These are phyloP conservation scores for Himantopus leucocephalus DNA, from an alignment of 2,113 vertebrate species.

Conservation along the genomic window DNA sequence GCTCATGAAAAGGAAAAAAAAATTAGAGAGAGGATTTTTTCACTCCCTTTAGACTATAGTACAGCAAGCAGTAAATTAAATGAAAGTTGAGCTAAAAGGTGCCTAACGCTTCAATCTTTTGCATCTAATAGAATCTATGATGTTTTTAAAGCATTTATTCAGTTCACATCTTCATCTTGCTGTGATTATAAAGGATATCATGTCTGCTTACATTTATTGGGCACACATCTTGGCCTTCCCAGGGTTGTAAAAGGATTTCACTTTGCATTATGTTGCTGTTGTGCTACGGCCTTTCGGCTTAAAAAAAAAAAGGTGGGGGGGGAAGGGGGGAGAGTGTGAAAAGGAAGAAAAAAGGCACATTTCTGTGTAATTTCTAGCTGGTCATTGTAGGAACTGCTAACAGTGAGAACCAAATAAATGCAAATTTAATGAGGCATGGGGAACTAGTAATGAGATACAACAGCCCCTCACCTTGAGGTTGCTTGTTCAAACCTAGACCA, in stretches of 20 bases:
- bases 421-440: constrained; percentile 34
- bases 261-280: constrained; percentile 62
- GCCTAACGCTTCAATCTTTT: constrained; percentile 64
- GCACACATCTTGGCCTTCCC: constrained; percentile 49
- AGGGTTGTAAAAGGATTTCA: constrained; percentile 52
- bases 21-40: constrained; percentile 82
- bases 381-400: background rate
- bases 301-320: background rate
- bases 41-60: constrained; percentile 72
- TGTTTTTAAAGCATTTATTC: constrained; percentile 66
- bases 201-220: constrained; percentile 64
- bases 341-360: background rate
- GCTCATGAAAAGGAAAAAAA: constrained; percentile 85
- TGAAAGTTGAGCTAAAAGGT: constrained; percentile 77
- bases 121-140: constrained; percentile 68
- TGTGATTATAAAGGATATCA: constrained; percentile 69
- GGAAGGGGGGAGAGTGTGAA: background rate
- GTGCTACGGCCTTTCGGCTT: background rate
- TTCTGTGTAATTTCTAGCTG: constrained; percentile 15
- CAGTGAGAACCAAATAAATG: constrained; percentile 37
- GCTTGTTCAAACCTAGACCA: background rate
- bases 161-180: constrained; percentile 66
- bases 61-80: constrained; percentile 73
- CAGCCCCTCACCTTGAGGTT: constrained; percentile 32
- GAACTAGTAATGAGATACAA: background rate